Evolutionary conservation across 2,113 vertebrate genomes (phyloP), one percentile per base, ranked within the genome.

Genomic region (Noctilio leporinus): DNA sequence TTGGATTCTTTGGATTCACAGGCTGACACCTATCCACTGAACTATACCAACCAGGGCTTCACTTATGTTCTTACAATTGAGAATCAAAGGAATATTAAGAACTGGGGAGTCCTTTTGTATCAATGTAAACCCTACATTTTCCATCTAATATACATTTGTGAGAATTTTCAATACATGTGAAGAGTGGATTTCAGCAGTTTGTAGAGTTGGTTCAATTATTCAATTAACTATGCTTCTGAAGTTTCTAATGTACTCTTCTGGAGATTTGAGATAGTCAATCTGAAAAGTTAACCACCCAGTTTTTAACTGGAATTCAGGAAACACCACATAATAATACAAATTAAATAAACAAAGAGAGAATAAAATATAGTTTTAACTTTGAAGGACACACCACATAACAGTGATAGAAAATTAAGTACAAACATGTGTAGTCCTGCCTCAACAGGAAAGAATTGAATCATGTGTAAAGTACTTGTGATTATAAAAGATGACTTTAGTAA

Each of bases 181-280:
- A 95, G 47, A 16, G 2, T 35, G 0, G 2, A 49, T 33, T 53
- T 95, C n/a, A 85, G 92, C 17, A 95, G 77, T 69, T 96, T 73
- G 51, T 26, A 93, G 17, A 89, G 65, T 77, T 96, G 73, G 24
- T 94, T 14, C 0, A 30, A 96, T 95, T 96, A 95, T 95, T 97
- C 22, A 47, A 95, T 96, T 96, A 96, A 84, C 40, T 64, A 8
- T 67, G 93, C 91, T 91, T 95, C 3, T 15, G 49, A 96, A 96
- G 43, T 91, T 96, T 59, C 19, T 26, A 38, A 47, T 1, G 12
- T 62, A 47, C 67, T 80, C 24, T 81, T 85, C 69, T 92, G 57
- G 35, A 91, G 30, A 83, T 17, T 17, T 33, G 89, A 89, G 67
- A 84, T 14, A 7, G 59, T 59, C 10, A 5, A 4, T 80, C 26